Conservation (phyloP, 2,888 invertebrate genomes). For the Alsophila aescularia region DNA sequence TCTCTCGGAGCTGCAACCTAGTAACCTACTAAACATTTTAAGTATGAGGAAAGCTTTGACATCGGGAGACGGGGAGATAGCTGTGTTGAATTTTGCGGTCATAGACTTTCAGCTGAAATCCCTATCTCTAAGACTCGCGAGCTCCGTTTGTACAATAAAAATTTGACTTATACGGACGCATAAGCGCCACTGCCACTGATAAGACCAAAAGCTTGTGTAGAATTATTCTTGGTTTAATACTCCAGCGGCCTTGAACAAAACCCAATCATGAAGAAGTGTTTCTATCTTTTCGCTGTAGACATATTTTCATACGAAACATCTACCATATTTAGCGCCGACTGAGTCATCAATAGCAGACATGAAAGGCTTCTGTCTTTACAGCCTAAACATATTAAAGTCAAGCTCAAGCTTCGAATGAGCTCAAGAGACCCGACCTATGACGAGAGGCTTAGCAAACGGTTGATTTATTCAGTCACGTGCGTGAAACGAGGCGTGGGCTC, state of each 20-base stretch:
- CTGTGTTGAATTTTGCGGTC: constrained; percentile 4
- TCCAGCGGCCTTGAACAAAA: no score
- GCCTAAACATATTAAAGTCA: not conserved
- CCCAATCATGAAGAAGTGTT: no score
- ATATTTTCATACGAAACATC: not conserved
- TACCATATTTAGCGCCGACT: not conserved
- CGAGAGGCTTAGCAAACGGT: constrained; percentile 1
- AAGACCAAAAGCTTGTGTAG: no score
- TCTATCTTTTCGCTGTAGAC: no score
- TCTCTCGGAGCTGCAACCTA: constrained; percentile 14
- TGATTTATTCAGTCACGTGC: constrained; percentile 1
- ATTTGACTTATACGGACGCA: no score
- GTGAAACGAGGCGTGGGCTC: not conserved
- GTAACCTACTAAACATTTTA: constrained; percentile 23
- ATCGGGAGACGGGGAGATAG: constrained; percentile 10
- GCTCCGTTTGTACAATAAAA: not conserved
- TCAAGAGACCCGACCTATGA: not conserved
- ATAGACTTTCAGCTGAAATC: not conserved
- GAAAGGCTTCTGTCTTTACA: not conserved
- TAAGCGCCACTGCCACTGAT: no score
- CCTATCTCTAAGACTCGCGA: no score
- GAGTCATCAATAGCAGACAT: not conserved
- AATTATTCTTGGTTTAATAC: no score
- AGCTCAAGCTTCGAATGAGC: no score
- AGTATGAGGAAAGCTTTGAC: constrained; percentile 23